Evolutionary conservation across 2,113 vertebrate species (phyloP).

Genomic region (human): GRCh38 chr11:18339501-18340000

Average conservation of each 20-base stretch:
- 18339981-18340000: not conserved
- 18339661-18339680: slow-evolving; percentile 41
- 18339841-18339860: not conserved
- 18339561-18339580: slow-evolving; percentile 98
- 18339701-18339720: not conserved
- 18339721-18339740: not conserved
- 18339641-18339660: slow-evolving; percentile 98
- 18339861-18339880: not conserved
- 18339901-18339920: not conserved
- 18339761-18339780: not conserved
- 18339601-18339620: slow-evolving; percentile 97
- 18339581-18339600: slow-evolving; percentile 97
- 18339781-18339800: not conserved
- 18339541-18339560: slow-evolving; percentile 62
- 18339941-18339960: not conserved
- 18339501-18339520: not conserved
- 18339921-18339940: not conserved
- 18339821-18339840: not conserved
- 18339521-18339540: not conserved
- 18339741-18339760: not conserved
- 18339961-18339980: not conserved
- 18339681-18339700: slow-evolving; percentile 20
- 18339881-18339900: not conserved
- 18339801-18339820: not conserved
- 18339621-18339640: slow-evolving; percentile 99